Evolutionary conservation across 2,888 invertebrate species (phyloP), one percentile per base, ranked within the genome.

Genomic region (Cryptus armator): DNA sequence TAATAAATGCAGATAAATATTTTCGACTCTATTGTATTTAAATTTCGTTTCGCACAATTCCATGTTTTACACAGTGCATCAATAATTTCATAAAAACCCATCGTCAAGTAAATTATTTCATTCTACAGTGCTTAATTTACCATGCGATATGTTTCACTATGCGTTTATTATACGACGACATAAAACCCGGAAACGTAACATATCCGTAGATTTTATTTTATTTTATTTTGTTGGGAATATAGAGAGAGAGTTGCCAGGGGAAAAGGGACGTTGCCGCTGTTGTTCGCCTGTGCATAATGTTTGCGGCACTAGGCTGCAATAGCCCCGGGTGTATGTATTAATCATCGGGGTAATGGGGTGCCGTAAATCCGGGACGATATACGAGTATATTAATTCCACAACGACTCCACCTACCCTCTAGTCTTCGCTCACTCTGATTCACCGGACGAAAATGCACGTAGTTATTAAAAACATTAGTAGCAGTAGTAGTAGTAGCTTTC

Each of bases 301-400:
- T 53, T 37, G 29, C 59, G 19, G 59, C 43, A 12, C 59, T 14
- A 7, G 29, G 68, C n/a, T 37, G 9, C 32, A 37, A 24, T 32
- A 48, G 67, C 4, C 51, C 29, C 62, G 37, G 67, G 9, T 66
- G 19, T 62, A 19, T 76, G 6, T 66, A 74, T 72, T 68, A 43
- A 78, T 77, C 82, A 67, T 67, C 56, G 71, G 66, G 71, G n/a
- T 19, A 78, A 74, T 74, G 62, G 51, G 32, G 51, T 24, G 51
- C 72, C 48, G 78, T 83, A 78, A 78, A 74, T 78, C 51, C 72
- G 44, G 44, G 24, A 79, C 24, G 37, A 70, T 72, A 43, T 66
- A 74, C 68, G 48, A 43, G 43, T 59, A 64, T 56, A 66, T 83
- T 75, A 74, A 83, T 75, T 83, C 62, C 59, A 10, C 46, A 3